Conservation (phyloP, 2,888 invertebrate genomes). For the Exocentrus adspersus region DNA sequence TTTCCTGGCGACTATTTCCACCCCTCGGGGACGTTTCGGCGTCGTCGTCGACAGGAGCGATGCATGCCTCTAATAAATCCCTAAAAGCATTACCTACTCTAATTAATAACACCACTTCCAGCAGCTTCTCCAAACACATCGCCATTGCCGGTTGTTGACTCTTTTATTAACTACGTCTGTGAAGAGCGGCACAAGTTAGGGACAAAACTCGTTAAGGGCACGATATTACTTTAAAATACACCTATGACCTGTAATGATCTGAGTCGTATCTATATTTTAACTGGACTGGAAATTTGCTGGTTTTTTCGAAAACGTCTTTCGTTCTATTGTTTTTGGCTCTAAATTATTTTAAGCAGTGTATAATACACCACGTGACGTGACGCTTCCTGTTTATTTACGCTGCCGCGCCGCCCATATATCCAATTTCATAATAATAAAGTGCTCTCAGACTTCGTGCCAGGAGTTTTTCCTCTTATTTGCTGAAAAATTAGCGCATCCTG, state of each 20-base stretch:
- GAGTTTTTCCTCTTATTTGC: slow-evolving; percentile 3
- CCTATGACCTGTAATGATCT: too few relatives aligned
- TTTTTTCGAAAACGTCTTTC: too few relatives aligned
- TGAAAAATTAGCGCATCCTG: slow-evolving; percentile 10
- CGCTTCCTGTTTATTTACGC: slow-evolving; percentile 21
- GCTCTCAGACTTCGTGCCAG: not conserved
- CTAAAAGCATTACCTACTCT: slow-evolving; percentile 49
- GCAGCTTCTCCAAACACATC: slow-evolving; percentile 26
- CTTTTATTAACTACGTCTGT: slow-evolving; percentile 18
- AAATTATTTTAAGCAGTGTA: not conserved
- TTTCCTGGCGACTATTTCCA: not conserved
- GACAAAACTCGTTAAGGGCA: not conserved
- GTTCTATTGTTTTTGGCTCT: too few relatives aligned
- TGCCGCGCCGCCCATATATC: slow-evolving; percentile 17
- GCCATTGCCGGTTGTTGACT: slow-evolving; percentile 25
- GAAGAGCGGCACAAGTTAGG: too few relatives aligned
- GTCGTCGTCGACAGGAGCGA: slow-evolving; percentile 18
- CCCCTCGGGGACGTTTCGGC: not conserved
- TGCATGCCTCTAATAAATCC: slow-evolving; percentile 45
- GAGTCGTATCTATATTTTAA: too few relatives aligned
- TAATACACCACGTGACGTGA: slow-evolving; percentile 14
- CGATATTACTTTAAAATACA: too few relatives aligned
- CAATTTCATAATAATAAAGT: slow-evolving; percentile 21
- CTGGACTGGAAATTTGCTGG: too few relatives aligned
- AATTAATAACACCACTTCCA: slow-evolving; percentile 47